Base-by-base conservation (phyloP, 1,140 invertebrate genomes). In the Zaprionus davidi region DNA sequence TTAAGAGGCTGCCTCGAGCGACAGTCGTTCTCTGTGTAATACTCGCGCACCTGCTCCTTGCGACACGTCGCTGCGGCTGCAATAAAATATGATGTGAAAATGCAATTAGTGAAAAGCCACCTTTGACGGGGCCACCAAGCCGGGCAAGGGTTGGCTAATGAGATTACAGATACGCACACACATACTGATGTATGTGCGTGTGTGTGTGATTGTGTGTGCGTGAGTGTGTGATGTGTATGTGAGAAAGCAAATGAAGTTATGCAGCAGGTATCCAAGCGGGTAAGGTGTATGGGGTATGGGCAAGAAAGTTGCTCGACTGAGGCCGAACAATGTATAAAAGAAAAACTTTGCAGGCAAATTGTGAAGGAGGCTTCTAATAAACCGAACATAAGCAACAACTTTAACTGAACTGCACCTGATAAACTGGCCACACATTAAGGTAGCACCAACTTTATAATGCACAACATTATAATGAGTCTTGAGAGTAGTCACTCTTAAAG, bases 41-140 rank as follows among this genome's bases (percentile, higher is more conserved):
- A 98, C 91, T 98, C 97, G 75, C 97, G 95, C 49, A 96, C 97
- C 84, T 97, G 97, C 92, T 98, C 97, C 93, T 98, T 98, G 78
- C 96, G 95, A 92, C 97, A 98, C 56, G 96, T 96, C 22, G 97
- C 96, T 69, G 96, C 96, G 95, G 92, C 91, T 92, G 63, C 51
- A 78, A 72, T 49, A 24, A 31, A 44, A 62, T 51, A 34, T 28
- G 58, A 44, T 56, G 46, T 51, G 49, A 53, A 64, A 88, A 68
- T 77, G 81, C 78, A 88, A 87, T 84, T 81, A 88, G 84, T 87
- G 68, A 62, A 41, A 51, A 51, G 20, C 71, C 59, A 65, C 64
- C 58, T 78, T 78, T 78, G 76, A 65, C 60, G 64, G 63, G 36
- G 67, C 59, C 26, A 41, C 56, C 41, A 46, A n/a, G 41, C 41